Evolutionary conservation across 2,888 invertebrate species (phyloP).

Genomic region (Esperia sulphurella): DNA sequence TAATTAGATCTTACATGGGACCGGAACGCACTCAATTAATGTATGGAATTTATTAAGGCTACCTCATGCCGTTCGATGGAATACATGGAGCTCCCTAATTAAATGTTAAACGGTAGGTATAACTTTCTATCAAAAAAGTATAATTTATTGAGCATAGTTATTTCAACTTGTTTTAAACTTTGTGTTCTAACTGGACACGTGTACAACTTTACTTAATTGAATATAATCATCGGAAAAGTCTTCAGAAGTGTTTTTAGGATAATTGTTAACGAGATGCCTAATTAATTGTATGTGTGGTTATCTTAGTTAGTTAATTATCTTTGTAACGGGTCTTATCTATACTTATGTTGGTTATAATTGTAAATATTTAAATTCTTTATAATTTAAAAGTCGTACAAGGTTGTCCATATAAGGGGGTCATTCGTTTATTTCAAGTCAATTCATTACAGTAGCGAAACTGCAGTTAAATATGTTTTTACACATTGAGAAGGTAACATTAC

Average conservation of each 20-base stretch:
- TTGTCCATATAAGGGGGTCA: too few relatives aligned
- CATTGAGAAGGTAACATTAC: background rate
- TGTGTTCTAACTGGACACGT: background rate
- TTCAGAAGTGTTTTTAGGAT: too few relatives aligned
- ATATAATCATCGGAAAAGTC: too few relatives aligned
- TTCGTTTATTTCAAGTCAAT: background rate
- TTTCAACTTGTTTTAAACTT: background rate
- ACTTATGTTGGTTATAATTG: too few relatives aligned
- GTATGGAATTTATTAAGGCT: constrained; percentile 56
- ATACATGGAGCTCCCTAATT: constrained; percentile 43
- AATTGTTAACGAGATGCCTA: background rate
- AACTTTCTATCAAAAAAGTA: constrained; percentile 22
- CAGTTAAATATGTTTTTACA: background rate
- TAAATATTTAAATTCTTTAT: too few relatives aligned
- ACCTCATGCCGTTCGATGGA: constrained; percentile 43
- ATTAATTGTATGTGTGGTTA: background rate
- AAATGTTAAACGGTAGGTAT: constrained; percentile 66
- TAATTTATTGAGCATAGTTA: too few relatives aligned
- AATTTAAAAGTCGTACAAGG: too few relatives aligned
- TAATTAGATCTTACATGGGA: constrained; percentile 68
- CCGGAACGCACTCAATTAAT: constrained; percentile 64
- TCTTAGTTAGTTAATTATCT: background rate
- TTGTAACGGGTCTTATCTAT: background rate
- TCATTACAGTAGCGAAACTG: too few relatives aligned
- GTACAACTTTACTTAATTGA: too few relatives aligned